These are phyloP conservation scores for Marronus borbonicus DNA, from an alignment of 2,888 invertebrate species.

Conservation along the genomic window DNA sequence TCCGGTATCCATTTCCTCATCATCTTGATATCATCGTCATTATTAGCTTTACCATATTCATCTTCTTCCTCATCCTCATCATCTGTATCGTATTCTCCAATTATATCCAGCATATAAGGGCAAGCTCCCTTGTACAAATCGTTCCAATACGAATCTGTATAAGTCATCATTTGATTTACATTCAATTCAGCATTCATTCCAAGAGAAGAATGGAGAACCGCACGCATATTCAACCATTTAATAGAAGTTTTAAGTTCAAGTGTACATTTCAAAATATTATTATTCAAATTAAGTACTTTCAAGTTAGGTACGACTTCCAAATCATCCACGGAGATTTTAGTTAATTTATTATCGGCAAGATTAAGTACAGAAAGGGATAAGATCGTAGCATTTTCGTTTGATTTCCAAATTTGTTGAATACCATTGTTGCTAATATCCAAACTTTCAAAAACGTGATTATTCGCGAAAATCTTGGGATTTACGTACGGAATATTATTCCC, in stretches of 20 bases:
- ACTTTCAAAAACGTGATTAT: constrained; percentile 76
- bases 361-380: constrained; percentile 70
- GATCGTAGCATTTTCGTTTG: constrained; percentile 57
- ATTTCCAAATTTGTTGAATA: constrained; percentile 78
- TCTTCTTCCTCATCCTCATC: constrained; percentile 60
- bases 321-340: constrained; percentile 74
- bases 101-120: constrained; percentile 40
- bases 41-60: constrained; percentile 68
- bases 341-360: constrained; percentile 74
- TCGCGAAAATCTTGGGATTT: constrained; percentile 78
- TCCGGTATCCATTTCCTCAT: constrained; percentile 16
- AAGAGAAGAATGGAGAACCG: constrained; percentile 73
- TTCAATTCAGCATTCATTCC: constrained; percentile 56
- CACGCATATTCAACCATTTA: constrained; percentile 75
- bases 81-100: constrained; percentile 63
- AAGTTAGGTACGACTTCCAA: constrained; percentile 75
- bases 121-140: constrained; percentile 34
- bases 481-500: constrained; percentile 81
- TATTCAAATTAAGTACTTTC: constrained; percentile 75
- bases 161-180: constrained; percentile 28
- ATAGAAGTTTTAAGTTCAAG: constrained; percentile 79
- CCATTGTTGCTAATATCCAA: constrained; percentile 82
- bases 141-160: constrained; percentile 42
- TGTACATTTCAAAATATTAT: constrained; percentile 81
- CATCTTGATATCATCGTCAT: constrained; percentile 37